Conservation (phyloP, 2,888 invertebrate genomes). For the Hyposoter dolosus region DNA sequence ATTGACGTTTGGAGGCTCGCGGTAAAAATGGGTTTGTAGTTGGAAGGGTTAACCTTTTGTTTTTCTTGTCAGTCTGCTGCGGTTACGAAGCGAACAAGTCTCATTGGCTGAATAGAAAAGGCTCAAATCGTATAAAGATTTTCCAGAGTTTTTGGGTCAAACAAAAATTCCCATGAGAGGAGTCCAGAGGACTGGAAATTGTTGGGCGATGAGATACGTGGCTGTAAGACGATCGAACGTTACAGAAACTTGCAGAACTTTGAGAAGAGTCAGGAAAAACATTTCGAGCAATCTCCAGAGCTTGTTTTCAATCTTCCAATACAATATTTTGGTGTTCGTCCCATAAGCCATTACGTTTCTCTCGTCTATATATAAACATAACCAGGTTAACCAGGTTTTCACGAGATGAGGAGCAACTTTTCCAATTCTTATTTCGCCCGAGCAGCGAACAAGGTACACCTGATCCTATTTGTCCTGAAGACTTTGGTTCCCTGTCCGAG, state of each 20-base stretch:
- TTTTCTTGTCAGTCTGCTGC: no score
- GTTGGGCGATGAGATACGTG: conserved; percentile 25
- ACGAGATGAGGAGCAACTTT: conserved; percentile 69
- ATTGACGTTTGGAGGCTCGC: no score
- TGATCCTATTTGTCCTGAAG: conserved; percentile 31
- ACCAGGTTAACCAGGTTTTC: conserved; percentile 24
- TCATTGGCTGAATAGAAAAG: not conserved
- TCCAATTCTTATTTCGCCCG: conserved; percentile 68
- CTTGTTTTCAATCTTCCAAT: conserved; percentile 64
- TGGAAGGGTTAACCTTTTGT: no score
- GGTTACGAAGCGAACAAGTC: not conserved
- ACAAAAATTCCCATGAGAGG: not conserved
- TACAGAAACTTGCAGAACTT: conserved; percentile 21
- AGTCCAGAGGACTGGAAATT: conserved; percentile 1
- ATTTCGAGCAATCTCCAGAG: conserved; percentile 18
- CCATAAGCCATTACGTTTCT: conserved; percentile 26
- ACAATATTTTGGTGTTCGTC: conserved; percentile 60
- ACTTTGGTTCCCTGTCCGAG: not conserved
- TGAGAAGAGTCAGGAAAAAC: conserved; percentile 13
- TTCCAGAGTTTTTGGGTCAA: not conserved
- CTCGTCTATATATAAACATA: not conserved
- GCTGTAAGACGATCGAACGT: not conserved
- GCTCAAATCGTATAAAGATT: not conserved
- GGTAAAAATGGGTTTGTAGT: no score
- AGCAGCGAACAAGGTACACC: conserved; percentile 44